A percentile compares a stretch with the other conserved stretches of the same genome.
Evolutionary conservation across 2,113 vertebrate genomes (phyloP).

Genomic region (Aix galericulata): DNA sequence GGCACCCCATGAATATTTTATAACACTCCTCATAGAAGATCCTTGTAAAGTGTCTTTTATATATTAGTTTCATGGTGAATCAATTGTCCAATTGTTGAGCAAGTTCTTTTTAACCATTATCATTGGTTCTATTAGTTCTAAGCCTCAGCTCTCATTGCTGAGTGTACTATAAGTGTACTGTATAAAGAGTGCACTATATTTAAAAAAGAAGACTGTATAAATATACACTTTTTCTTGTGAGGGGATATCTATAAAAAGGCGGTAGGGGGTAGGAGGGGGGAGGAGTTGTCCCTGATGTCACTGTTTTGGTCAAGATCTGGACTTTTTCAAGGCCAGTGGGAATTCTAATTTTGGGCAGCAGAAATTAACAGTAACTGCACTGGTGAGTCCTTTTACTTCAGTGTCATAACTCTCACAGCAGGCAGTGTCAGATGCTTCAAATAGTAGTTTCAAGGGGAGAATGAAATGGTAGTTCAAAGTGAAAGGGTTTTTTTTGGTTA

Average conservation of each 20-base stretch:
- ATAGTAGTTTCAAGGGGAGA: not conserved
- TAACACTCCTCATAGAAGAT: not conserved
- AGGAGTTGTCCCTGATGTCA: not conserved
- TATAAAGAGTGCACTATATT: too few relatives aligned
- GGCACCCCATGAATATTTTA: conserved; percentile 56
- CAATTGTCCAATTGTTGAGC: not conserved
- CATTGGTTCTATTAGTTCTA: not conserved
- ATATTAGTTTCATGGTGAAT: not conserved
- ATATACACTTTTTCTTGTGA: not conserved
- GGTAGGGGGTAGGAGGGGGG: too few relatives aligned
- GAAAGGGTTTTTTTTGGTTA: not conserved
- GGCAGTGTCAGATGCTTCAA: not conserved
- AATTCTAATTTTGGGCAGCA: not conserved
- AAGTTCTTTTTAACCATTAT: not conserved
- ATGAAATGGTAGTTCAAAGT: not conserved
- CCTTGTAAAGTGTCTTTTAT: not conserved
- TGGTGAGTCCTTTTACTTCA: not conserved
- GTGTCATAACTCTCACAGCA: not conserved
- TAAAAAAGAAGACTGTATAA: not conserved
- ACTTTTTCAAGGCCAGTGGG: not conserved
- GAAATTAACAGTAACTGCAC: not conserved
- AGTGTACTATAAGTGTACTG: not conserved
- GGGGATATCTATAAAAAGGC: not conserved
- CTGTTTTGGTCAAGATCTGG: not conserved
- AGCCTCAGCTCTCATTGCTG: not conserved